These are phyloP conservation scores for Macaca nemestrina DNA, from an alignment of 2,113 vertebrate species.

Conservation along the genomic window DNA sequence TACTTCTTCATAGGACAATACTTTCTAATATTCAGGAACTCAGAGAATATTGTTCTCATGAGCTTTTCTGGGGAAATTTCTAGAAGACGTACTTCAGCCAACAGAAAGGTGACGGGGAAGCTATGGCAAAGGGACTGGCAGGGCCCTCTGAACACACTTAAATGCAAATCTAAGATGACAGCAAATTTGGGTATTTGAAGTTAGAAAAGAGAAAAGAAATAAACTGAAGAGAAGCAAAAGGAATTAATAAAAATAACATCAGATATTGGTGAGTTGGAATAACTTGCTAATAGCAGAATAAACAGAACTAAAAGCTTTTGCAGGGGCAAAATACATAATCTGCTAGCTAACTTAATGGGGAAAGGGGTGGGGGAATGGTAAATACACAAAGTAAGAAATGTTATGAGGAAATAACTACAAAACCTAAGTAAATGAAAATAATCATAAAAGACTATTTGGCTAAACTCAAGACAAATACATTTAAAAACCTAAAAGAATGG, in stretches of 20 bases:
- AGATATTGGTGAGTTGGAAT: background rate
- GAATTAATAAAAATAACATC: slow-evolving; percentile 34
- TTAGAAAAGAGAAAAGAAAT: slow-evolving; percentile 27
- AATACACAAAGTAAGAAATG: background rate
- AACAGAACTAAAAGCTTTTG: slow-evolving; percentile 40
- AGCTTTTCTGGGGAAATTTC: background rate
- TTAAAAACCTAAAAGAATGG: background rate
- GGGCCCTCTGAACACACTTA: background rate
- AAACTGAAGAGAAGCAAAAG: background rate
- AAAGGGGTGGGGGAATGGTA: background rate
- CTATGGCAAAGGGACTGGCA: background rate
- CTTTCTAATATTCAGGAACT: background rate
- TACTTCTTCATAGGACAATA: background rate
- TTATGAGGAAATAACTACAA: slow-evolving; percentile 14
- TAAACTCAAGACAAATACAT: slow-evolving; percentile 34
- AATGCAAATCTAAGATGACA: background rate
- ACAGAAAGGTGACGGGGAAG: background rate
- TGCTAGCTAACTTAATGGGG: background rate
- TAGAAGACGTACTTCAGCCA: background rate
- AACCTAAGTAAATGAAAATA: slow-evolving; percentile 45
- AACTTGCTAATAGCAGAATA: slow-evolving; percentile 7
- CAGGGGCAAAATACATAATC: background rate
- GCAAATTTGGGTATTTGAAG: background rate
- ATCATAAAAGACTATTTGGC: slow-evolving; percentile 31
- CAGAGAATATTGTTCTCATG: background rate